phyloP scores from a whole-genome alignment of 1,140 invertebrate genomes.

The Sinella curviseta region DNA sequence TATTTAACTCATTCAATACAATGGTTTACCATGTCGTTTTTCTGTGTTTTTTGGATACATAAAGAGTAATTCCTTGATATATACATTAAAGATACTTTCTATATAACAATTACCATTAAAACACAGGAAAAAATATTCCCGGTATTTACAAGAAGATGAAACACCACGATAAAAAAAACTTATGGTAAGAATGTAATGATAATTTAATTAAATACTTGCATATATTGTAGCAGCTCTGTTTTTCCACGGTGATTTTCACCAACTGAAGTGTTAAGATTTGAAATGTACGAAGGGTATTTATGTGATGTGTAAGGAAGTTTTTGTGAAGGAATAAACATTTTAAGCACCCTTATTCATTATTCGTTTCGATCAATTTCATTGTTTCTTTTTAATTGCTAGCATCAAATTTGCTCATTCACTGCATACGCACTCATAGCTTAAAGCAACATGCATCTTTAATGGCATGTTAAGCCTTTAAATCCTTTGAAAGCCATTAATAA shows the following conservation, averaged over 20 bases:
- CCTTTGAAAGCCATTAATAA: too few relatives aligned
- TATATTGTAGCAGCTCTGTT: background rate
- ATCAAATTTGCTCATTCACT: background rate
- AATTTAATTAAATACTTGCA: background rate
- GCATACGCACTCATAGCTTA: background rate
- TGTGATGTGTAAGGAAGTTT: conserved; percentile 19
- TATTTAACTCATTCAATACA: too few relatives aligned
- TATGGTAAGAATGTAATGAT: too few relatives aligned
- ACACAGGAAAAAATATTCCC: too few relatives aligned
- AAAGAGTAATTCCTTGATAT: background rate
- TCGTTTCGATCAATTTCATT: background rate
- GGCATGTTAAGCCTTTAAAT: too few relatives aligned
- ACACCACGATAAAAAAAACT: too few relatives aligned
- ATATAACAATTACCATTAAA: background rate
- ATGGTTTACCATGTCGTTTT: background rate
- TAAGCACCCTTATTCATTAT: background rate
- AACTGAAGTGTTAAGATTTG: background rate
- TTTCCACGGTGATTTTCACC: conserved; percentile 7
- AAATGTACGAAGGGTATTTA: conserved; percentile 21
- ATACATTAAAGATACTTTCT: too few relatives aligned
- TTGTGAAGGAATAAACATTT: conserved; percentile 26
- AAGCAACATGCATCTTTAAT: too few relatives aligned
- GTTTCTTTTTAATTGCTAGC: background rate
- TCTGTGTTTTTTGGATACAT: background rate
- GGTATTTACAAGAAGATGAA: too few relatives aligned